A percentile compares a stretch with the other conserved stretches of the same genome.
Evolutionary conservation across 2,888 invertebrate species (phyloP).

Genomic region (Eucera pruinosa): DNA sequence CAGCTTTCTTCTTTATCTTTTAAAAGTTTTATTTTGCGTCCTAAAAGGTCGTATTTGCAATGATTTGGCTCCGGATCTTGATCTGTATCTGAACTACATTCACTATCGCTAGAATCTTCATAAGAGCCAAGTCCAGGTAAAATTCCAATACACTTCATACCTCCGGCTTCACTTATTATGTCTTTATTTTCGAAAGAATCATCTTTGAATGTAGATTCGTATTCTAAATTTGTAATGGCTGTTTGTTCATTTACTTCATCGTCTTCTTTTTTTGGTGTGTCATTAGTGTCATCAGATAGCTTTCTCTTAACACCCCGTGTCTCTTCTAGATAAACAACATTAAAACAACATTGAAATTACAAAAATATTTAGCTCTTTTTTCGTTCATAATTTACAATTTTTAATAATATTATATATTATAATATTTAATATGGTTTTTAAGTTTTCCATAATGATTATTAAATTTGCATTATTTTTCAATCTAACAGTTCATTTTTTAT

Average conservation of each 20-base stretch:
- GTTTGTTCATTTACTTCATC: constrained; percentile 22
- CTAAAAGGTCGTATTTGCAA: constrained; percentile 83
- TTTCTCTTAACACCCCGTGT: constrained; percentile 60
- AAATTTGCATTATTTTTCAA: not conserved
- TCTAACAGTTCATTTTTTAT: too few species aligned
- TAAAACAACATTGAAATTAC: not conserved
- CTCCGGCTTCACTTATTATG: constrained; percentile 56
- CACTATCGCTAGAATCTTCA: constrained; percentile 89
- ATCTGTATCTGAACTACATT: constrained; percentile 89
- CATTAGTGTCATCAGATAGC: constrained; percentile 41
- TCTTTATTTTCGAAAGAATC: constrained; percentile 27
- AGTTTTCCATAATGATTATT: not conserved
- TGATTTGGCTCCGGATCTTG: constrained; percentile 85
- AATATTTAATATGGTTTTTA: too few species aligned
- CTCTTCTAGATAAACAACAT: constrained; percentile 28
- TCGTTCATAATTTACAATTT: not conserved
- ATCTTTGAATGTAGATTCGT: constrained; percentile 35
- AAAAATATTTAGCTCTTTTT: constrained; percentile 1
- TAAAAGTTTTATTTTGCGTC: constrained; percentile 79
- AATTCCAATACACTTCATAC: constrained; percentile 90
- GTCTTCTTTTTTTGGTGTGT: constrained; percentile 74
- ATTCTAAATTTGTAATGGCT: constrained; percentile 27
- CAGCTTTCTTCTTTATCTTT: constrained; percentile 73
- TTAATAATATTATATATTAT: too few species aligned
- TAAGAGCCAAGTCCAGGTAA: constrained; percentile 94